A percentile compares a stretch with the other conserved stretches of the same genome.
Evolutionary conservation across 2,113 vertebrate species (phyloP).

Genomic region (Tautogolabrus adspersus): DNA sequence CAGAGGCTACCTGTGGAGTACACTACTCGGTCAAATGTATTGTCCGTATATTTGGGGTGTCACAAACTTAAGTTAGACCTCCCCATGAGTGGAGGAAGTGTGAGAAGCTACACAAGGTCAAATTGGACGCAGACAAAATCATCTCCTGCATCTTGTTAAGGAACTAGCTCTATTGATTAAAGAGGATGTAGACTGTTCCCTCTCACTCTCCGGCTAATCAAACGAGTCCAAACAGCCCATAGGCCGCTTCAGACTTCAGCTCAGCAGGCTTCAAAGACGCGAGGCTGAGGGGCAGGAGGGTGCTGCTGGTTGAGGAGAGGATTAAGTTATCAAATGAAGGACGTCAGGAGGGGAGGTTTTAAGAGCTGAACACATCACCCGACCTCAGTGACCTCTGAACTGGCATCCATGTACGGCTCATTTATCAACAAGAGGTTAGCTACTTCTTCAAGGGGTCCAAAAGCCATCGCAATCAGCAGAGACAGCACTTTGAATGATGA

Average conservation of each 20-base stretch:
- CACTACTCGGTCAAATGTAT: too few species aligned
- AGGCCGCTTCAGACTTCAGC: conserved; percentile 12
- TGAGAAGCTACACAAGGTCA: not conserved
- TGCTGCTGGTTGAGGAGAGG: conserved; percentile 1
- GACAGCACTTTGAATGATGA: not conserved
- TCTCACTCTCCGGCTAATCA: not conserved
- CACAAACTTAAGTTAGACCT: too few species aligned
- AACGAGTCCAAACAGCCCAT: not conserved
- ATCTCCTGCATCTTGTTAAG: not conserved
- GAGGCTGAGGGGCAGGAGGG: conserved; percentile 6
- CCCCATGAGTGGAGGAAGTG: too few species aligned
- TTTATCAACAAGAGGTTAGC: conserved; percentile 39
- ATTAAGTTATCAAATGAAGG: conserved; percentile 37
- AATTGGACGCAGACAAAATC: not conserved
- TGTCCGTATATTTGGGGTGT: too few species aligned
- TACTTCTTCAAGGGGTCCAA: conserved; percentile 34
- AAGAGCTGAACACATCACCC: conserved; percentile 2
- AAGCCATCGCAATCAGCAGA: conserved; percentile 24
- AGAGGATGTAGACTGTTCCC: not conserved
- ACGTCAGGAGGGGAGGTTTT: too few species aligned
- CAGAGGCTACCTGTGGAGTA: not conserved
- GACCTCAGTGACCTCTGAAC: conserved; percentile 37
- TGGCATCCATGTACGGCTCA: conserved; percentile 5
- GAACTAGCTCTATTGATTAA: not conserved
- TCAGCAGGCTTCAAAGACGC: conserved; percentile 47